Percentiles rank a stretch among this genome's conserved stretches.
phyloP scores from a whole-genome alignment of 2,113 vertebrate genomes.

The Nycticryphes semicollaris region DNA sequence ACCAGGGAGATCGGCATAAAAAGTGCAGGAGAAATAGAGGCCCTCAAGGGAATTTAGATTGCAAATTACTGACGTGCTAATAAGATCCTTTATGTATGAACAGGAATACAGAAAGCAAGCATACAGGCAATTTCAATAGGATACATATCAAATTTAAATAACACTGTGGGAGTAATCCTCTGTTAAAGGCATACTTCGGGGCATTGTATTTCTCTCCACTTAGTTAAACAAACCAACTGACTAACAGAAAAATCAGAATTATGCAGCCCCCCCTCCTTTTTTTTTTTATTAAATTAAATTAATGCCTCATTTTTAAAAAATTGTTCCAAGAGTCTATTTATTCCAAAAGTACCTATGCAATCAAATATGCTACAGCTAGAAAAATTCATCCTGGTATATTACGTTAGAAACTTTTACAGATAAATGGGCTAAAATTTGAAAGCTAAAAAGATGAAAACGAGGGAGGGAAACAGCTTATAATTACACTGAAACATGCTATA shows the following conservation, averaged over 20 bases:
- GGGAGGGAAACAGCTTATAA: not conserved
- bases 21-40: not conserved
- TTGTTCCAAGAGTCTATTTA: not conserved
- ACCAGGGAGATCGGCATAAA: not conserved
- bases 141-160: conserved; percentile 6
- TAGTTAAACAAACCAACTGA: not conserved
- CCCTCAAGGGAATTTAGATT: not conserved
- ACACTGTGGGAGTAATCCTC: not conserved
- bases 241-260: not conserved
- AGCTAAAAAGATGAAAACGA: not conserved
- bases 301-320: not conserved
- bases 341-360: not conserved
- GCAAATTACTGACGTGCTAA: conserved; percentile 7
- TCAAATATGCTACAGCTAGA: not conserved
- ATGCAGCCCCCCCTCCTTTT: not conserved
- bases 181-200: not conserved
- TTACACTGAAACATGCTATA: not conserved
- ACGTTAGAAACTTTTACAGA: not conserved
- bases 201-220: not conserved
- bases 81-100: not conserved
- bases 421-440: not conserved
- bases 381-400: not conserved
- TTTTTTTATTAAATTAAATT: not conserved
- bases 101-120: not conserved
- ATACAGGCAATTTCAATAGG: not conserved